phyloP scores from a whole-genome alignment of 2,113 vertebrate genomes.

The Oplegnathus fasciatus region DNA sequence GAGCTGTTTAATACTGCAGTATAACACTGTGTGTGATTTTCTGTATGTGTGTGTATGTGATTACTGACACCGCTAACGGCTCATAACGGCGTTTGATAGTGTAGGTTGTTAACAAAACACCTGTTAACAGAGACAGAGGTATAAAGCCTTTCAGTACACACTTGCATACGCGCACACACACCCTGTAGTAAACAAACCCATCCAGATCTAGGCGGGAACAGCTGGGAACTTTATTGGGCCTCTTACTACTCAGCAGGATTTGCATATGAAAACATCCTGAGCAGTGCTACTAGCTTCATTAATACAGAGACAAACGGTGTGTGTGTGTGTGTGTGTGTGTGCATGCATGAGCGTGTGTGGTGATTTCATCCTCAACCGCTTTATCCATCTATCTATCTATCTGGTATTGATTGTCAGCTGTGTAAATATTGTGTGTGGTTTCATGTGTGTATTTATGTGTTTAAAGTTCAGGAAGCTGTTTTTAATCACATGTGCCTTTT shows the following conservation, averaged over 20 bases:
- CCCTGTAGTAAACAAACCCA: slow-evolving; percentile 32
- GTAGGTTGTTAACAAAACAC: slow-evolving; percentile 56
- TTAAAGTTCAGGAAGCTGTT: slow-evolving; percentile 1
- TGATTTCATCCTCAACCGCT: not conserved
- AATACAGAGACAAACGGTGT: not conserved
- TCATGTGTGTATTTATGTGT: slow-evolving; percentile 14
- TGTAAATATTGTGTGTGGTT: not conserved
- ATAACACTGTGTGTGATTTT: not conserved
- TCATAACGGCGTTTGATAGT: slow-evolving; percentile 3
- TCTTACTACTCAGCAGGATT: slow-evolving; percentile 46
- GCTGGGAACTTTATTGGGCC: slow-evolving; percentile 52
- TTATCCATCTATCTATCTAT: slow-evolving; percentile 3
- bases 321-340: slow-evolving; percentile 11
- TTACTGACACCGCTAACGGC: slow-evolving; percentile 2
- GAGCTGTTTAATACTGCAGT: slow-evolving; percentile 9
- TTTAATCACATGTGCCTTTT: slow-evolving; percentile 34
- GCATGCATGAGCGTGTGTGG: too few relatives aligned
- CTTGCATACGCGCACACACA: not conserved
- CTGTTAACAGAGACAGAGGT: slow-evolving; percentile 40
- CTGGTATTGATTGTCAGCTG: not conserved
- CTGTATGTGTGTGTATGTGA: slow-evolving; percentile 20
- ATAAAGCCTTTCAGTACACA: slow-evolving; percentile 41
- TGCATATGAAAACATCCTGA: slow-evolving; percentile 46
- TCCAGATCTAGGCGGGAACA: slow-evolving; percentile 37
- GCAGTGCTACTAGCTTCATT: slow-evolving; percentile 32